Conservation (phyloP, 2,797 vertebrate genomes). For the Cuniculus paca region DNA sequence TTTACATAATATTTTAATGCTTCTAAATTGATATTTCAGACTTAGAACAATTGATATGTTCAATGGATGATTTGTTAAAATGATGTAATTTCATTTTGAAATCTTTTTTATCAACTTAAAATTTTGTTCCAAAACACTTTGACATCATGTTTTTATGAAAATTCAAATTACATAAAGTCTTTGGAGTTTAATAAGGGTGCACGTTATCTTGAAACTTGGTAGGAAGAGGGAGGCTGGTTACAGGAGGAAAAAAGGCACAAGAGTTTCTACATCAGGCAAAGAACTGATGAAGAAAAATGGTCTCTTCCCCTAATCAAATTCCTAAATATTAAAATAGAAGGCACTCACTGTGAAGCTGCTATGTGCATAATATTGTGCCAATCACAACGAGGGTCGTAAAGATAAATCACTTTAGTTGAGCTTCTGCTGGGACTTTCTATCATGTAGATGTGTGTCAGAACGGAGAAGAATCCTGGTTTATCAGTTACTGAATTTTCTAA, state of each 20-base stretch:
- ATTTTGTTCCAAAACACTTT: constrained; percentile 9
- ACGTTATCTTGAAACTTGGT: neutral
- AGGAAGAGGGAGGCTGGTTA: neutral
- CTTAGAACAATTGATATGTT: neutral
- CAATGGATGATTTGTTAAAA: neutral
- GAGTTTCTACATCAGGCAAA: neutral
- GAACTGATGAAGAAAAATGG: neutral
- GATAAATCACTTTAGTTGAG: neutral
- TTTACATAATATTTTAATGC: neutral
- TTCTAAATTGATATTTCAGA: neutral
- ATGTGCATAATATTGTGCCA: neutral
- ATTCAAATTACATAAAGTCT: neutral
- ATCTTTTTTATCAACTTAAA: neutral
- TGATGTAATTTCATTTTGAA: constrained; percentile 9
- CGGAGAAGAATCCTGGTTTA: neutral
- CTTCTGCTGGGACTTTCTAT: neutral
- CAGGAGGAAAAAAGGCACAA: neutral
- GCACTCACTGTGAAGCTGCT: neutral
- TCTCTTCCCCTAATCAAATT: neutral
- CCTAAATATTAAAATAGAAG: neutral
- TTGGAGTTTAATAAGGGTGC: neutral
- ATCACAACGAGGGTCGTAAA: neutral
- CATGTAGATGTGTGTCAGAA: too few species aligned
- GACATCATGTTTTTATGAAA: neutral
- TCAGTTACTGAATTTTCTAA: neutral